Percentiles rank a stretch among this genome's conserved stretches.
These are phyloP conservation scores for Cinclus cinclus DNA, from an alignment of 2,113 vertebrate species.

Conservation along the genomic window DNA sequence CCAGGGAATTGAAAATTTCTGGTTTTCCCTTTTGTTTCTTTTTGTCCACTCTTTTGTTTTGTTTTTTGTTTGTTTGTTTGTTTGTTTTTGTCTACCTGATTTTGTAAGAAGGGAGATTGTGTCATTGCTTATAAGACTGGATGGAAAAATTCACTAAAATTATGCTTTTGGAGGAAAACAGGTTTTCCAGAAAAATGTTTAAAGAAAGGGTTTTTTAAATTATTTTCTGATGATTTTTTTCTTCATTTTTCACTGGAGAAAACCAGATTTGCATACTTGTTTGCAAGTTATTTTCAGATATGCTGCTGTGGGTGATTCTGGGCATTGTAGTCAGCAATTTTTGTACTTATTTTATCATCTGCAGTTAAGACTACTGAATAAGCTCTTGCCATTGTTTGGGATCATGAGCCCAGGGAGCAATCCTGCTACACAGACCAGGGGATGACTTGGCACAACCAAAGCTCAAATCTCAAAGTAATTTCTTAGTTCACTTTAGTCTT, in stretches of 20 bases:
- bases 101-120: neutral
- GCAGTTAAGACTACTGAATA: neutral
- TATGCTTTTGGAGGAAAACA: neutral
- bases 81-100: neutral
- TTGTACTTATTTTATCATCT: neutral
- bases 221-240: neutral
- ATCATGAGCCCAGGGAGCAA: neutral
- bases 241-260: neutral
- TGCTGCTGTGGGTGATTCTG: neutral
- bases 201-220: neutral
- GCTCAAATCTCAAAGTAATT: neutral
- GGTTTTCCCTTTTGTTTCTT: accelerated
- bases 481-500: neutral
- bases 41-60: neutral
- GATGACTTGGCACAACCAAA: neutral
- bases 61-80: no score
- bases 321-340: neutral
- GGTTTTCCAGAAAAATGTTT: neutral
- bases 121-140: neutral
- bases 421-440: neutral
- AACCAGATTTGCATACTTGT: neutral
- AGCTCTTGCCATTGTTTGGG: neutral
- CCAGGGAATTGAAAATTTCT: neutral
- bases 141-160: neutral
- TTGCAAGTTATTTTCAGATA: neutral